Base-by-base conservation (phyloP, 2,113 vertebrate genomes). In the Galemys pyrenaicus region DNA sequence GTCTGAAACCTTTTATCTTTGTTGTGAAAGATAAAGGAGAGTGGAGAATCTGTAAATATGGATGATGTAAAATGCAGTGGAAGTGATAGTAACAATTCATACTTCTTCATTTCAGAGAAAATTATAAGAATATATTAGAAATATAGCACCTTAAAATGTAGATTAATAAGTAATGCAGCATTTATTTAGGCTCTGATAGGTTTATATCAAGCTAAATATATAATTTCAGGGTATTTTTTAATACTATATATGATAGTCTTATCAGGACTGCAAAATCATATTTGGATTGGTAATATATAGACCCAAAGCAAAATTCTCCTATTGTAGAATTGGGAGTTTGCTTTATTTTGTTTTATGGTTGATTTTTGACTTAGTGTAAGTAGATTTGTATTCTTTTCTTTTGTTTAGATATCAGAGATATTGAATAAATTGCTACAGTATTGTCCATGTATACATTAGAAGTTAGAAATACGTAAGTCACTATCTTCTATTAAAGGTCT, bases 1-100 rank as follows among this genome's bases (percentile, higher is more conserved):
- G 70, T 94, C 93, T 96, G 83, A 95, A 94, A 96, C 92, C 79
- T 94, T 97, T 96, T 96, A 94, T 96, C 94, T 97, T 96, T 95
- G 95, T 90, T 92, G 83, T 97, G 91, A 95, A 91, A 96, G 89
- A 95, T 96, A 84, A 96, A 97, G 89, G 86, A 84, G 89, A 94
- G 87, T 87, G 73, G 41, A 89, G 94, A 91, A 92, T 81, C 87
- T 88, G 54, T 83, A 91, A 94, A 97, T 95, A 75, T 80, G 74
- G 39, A 83, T 95, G 89, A 75, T 95, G 49, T 87, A 37, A 58
- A 81, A 87, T 84, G 2, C 35, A 68, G 46, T 85, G 73, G 92
- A 81, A 94, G 44, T 58, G 78, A 1, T 80, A 68, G 51, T 70
- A 86, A 12, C 58, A 94, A 84, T 92, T 91, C 15, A 60, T 54